A percentile compares a stretch with the other conserved stretches of the same genome.
Conservation (phyloP, 2,888 invertebrate species). For the Malacosoma neustria region DNA sequence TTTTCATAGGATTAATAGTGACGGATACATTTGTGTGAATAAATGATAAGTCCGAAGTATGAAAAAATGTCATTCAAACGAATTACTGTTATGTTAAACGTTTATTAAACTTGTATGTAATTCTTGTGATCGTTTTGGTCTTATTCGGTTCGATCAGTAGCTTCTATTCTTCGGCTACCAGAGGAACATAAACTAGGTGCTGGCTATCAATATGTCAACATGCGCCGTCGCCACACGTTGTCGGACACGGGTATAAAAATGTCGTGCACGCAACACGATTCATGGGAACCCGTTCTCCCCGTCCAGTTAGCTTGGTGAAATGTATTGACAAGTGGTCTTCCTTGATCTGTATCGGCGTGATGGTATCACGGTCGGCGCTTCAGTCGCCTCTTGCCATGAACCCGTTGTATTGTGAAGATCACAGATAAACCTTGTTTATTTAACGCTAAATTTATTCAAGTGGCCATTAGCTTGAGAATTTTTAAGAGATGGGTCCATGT, state of each 20-base stretch:
- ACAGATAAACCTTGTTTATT: constrained; percentile 68
- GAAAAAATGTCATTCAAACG: no score
- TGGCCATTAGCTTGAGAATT: constrained; percentile 60
- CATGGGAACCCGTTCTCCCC: constrained; percentile 55
- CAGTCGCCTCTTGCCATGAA: constrained; percentile 60
- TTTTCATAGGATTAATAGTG: no score
- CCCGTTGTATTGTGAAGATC: constrained; percentile 64
- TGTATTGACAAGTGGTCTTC: constrained; percentile 74
- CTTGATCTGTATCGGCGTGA: constrained; percentile 72
- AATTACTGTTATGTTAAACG: no score
- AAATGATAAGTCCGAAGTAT: no score
- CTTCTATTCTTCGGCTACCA: neutral
- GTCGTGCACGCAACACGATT: constrained; percentile 59
- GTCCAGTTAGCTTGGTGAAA: constrained; percentile 56
- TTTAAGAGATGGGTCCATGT: constrained; percentile 54
- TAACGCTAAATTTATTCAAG: constrained; percentile 66
- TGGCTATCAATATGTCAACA: constrained; percentile 45
- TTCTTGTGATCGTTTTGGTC: no score
- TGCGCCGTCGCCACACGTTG: constrained; percentile 46
- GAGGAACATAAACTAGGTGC: constrained; percentile 26
- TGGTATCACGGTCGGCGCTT: constrained; percentile 67
- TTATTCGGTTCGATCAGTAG: no score
- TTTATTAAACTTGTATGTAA: no score
- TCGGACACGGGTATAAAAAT: constrained; percentile 61
- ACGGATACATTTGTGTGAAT: no score